phyloP scores from a whole-genome alignment of 2,888 invertebrate species.

The Scaptomyza polygonia region DNA sequence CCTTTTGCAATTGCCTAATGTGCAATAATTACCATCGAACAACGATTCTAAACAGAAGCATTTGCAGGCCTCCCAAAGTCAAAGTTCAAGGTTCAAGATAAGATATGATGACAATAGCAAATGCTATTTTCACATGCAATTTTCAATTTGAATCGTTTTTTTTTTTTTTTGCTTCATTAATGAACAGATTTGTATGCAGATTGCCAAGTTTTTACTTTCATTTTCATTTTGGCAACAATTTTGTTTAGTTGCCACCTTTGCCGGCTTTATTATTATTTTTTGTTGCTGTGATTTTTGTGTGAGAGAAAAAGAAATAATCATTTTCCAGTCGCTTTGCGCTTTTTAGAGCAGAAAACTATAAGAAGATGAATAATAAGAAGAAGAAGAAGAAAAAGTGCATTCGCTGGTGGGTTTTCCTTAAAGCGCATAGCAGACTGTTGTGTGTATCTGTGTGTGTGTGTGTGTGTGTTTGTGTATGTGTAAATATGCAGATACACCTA shows the following conservation, averaged over 20 bases:
- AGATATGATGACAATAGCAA: slow-evolving; percentile 50
- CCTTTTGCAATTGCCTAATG: slow-evolving; percentile 50
- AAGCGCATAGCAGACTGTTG: slow-evolving; percentile 15
- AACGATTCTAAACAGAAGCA: slow-evolving; percentile 9
- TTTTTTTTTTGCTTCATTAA: slow-evolving; percentile 19
- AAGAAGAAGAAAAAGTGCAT: slow-evolving; percentile 24
- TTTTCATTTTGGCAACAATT: slow-evolving; percentile 55
- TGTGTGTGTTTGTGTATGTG: background rate
- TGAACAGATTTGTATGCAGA: slow-evolving; percentile 27
- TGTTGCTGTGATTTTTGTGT: slow-evolving; percentile 25
- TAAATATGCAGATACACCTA: slow-evolving; percentile 62
- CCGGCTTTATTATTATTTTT: background rate
- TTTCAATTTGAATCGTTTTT: slow-evolving; percentile 20
- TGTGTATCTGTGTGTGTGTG: background rate
- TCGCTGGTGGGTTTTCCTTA: slow-evolving; percentile 47
- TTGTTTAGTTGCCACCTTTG: slow-evolving; percentile 13
- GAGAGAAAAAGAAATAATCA: slow-evolving; percentile 39
- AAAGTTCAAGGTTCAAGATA: slow-evolving; percentile 80
- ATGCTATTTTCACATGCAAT: slow-evolving; percentile 79
- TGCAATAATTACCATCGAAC: slow-evolving; percentile 68
- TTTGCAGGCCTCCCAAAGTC: slow-evolving; percentile 14
- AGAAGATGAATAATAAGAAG: slow-evolving; percentile 17
- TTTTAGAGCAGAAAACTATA: slow-evolving; percentile 79
- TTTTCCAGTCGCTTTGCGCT: slow-evolving; percentile 76
- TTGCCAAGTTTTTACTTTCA: slow-evolving; percentile 59